These are phyloP conservation scores for Atta texana DNA, from an alignment of 1,140 invertebrate species.

Conservation along the genomic window DNA sequence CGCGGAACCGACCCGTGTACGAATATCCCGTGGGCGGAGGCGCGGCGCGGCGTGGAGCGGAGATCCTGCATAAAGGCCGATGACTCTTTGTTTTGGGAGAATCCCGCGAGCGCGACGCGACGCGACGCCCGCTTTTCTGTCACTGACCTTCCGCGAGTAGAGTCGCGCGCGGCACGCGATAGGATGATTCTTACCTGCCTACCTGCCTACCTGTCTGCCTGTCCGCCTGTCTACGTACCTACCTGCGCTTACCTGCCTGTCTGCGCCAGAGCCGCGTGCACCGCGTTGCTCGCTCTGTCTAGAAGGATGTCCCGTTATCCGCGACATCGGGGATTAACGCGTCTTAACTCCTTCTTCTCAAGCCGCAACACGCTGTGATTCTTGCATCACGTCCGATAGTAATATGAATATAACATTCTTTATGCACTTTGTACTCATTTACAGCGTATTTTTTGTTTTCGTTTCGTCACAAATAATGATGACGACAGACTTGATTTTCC, in stretches of 20 bases:
- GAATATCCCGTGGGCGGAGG: slow-evolving; percentile 49
- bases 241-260: neutral
- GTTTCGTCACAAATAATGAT: neutral
- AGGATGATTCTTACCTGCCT: slow-evolving; percentile 64
- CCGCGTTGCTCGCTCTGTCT: neutral
- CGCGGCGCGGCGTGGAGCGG: slow-evolving; percentile 33
- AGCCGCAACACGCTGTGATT: neutral
- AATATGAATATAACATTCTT: neutral
- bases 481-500: neutral
- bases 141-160: slow-evolving; percentile 70
- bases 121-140: slow-evolving; percentile 66
- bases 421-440: neutral
- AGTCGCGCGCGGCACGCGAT: slow-evolving; percentile 46
- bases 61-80: slow-evolving; percentile 59
- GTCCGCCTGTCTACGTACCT: neutral
- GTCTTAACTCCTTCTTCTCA: neutral
- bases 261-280: neutral
- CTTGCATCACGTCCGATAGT: neutral
- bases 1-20: slow-evolving; percentile 11
- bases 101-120: slow-evolving; percentile 55
- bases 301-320: slow-evolving; percentile 27
- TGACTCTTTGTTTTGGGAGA: slow-evolving; percentile 66
- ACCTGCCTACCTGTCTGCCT: neutral
- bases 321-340: slow-evolving; percentile 36
- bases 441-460: neutral